These are phyloP conservation scores for Galeruca laticollis DNA, from an alignment of 2,888 invertebrate genomes.

Conservation along the genomic window DNA sequence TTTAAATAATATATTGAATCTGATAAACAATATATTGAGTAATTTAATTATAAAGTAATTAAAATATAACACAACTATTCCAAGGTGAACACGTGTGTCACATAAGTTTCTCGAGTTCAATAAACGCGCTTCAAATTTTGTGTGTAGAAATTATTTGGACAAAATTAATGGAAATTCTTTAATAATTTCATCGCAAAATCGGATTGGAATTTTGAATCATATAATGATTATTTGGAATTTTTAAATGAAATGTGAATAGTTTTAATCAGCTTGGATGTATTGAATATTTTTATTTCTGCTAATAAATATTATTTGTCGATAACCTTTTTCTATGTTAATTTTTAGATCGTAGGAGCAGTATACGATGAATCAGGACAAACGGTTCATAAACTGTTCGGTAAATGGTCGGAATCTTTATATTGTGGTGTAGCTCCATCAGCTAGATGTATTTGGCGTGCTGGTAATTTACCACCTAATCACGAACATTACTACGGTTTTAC, in stretches of 20 bases:
- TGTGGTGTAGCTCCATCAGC: slow-evolving; percentile 80
- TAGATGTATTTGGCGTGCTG: slow-evolving; percentile 83
- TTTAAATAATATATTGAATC: too few relatives aligned
- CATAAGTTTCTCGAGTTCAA: too few relatives aligned
- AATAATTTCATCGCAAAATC: slow-evolving; percentile 1
- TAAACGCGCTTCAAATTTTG: too few relatives aligned
- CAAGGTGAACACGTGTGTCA: too few relatives aligned
- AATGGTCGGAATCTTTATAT: slow-evolving; percentile 86
- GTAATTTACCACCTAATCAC: slow-evolving; percentile 84
- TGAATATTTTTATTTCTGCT: too few relatives aligned
- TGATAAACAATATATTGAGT: too few relatives aligned
- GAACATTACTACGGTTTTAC: slow-evolving; percentile 88
- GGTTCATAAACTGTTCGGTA: slow-evolving; percentile 77
- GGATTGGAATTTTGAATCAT: background rate
- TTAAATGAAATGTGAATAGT: too few relatives aligned
- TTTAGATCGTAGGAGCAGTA: slow-evolving; percentile 71
- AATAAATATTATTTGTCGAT: too few relatives aligned
- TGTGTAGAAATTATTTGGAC: background rate
- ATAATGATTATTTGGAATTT: background rate
- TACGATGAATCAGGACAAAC: slow-evolving; percentile 71
- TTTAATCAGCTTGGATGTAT: too few relatives aligned
- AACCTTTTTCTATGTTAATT: slow-evolving; percentile 9
- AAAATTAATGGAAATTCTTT: too few relatives aligned
- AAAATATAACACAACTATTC: too few relatives aligned
- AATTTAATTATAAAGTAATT: too few relatives aligned